These are phyloP conservation scores for Anagyrus pseudococci DNA, from an alignment of 2,888 invertebrate genomes.

Conservation along the genomic window DNA sequence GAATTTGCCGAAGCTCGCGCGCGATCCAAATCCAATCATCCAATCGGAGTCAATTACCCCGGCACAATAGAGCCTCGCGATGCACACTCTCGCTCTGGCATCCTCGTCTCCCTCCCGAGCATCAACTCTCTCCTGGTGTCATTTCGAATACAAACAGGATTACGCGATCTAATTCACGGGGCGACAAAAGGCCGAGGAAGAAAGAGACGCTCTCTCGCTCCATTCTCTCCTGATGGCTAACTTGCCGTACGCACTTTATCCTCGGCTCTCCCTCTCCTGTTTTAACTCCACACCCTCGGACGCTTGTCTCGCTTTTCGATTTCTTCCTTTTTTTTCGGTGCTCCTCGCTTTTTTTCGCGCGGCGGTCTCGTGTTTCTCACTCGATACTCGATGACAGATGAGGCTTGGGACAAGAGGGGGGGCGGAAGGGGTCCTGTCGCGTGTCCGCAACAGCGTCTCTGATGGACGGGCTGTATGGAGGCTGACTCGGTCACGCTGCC, in stretches of 20 bases:
- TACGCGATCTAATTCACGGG: slow-evolving; percentile 59
- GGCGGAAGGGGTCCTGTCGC: too few relatives aligned
- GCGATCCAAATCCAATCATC: slow-evolving; percentile 60
- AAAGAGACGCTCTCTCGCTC: slow-evolving; percentile 36
- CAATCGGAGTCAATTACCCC: slow-evolving; percentile 61
- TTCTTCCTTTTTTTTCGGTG: neutral
- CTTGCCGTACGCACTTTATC: neutral
- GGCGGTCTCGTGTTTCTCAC: neutral
- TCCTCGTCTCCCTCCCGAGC: slow-evolving; percentile 39
- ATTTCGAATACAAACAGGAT: slow-evolving; percentile 61
- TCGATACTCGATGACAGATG: slow-evolving; percentile 2
- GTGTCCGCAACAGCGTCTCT: neutral
- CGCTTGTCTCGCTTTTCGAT: neutral
- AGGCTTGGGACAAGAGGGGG: too few relatives aligned
- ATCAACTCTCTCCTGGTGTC: slow-evolving; percentile 58
- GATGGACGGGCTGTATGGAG: neutral
- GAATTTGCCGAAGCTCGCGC: slow-evolving; percentile 51
- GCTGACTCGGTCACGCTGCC: neutral
- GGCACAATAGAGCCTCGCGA: slow-evolving; percentile 49
- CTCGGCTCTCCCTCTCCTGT: too few relatives aligned
- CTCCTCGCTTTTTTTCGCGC: too few relatives aligned
- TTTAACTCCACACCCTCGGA: too few relatives aligned
- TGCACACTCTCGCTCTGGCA: neutral
- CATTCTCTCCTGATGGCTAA: neutral
- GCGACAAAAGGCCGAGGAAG: slow-evolving; percentile 56